Conservation (phyloP, 2,888 invertebrate genomes). For the Hypercompe scribonia region DNA sequence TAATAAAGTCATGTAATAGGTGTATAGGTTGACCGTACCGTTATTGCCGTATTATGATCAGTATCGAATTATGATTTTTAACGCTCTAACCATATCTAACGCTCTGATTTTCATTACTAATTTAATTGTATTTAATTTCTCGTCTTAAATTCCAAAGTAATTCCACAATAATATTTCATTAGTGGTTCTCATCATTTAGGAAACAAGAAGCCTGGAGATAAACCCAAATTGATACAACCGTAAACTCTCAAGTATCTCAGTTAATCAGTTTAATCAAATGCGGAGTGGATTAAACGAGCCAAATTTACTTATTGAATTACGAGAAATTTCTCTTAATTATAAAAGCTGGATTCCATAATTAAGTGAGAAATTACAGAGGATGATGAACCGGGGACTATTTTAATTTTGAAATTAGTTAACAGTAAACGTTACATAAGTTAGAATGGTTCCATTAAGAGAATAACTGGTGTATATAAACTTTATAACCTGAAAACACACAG, state of each 20-base stretch:
- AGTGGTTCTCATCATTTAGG: conserved; percentile 9
- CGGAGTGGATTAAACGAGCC: conserved; percentile 28
- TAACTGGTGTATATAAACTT: not conserved
- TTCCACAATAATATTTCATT: conserved; percentile 15
- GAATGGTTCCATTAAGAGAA: not conserved
- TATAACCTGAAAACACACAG: not conserved
- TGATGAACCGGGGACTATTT: not conserved
- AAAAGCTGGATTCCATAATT: conserved; percentile 21
- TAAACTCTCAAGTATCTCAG: conserved; percentile 17
- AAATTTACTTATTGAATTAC: conserved; percentile 37
- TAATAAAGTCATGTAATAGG: too few species aligned
- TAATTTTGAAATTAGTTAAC: conserved; percentile 2
- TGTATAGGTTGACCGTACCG: too few species aligned
- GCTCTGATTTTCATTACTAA: not conserved
- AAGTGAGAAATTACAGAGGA: not conserved
- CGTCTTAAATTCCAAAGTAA: conserved; percentile 1
- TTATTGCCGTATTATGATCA: too few species aligned
- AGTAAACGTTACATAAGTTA: not conserved
- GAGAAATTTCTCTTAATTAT: conserved; percentile 37
- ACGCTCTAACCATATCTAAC: not conserved
- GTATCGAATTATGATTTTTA: not conserved
- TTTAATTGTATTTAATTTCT: not conserved
- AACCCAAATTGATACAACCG: conserved; percentile 33
- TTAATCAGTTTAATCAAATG: conserved; percentile 41
- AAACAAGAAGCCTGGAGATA: conserved; percentile 19